Percentiles rank a stretch among this genome's conserved stretches.
These are phyloP conservation scores for Rotaria socialis DNA, from an alignment of 2,888 invertebrate genomes.

Conservation along the genomic window DNA sequence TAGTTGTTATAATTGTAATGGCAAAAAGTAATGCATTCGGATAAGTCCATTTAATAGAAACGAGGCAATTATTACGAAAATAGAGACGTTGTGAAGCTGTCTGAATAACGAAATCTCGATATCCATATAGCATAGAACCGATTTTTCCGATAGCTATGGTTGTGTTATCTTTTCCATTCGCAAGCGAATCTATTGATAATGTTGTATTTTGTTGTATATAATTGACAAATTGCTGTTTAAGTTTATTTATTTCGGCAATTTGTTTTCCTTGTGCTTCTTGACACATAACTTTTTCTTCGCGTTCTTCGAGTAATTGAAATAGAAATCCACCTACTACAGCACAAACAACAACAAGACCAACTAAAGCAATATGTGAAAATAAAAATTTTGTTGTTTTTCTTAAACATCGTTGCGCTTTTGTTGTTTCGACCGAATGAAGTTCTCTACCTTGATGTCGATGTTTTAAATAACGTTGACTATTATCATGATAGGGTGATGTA, in stretches of 20 bases:
- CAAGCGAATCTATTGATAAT: not conserved
- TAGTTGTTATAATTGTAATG: slow-evolving; percentile 45
- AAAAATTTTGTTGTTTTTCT: slow-evolving; percentile 54
- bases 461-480: not conserved
- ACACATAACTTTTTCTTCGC: slow-evolving; percentile 39
- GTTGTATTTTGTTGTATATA: slow-evolving; percentile 44
- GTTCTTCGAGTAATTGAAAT: slow-evolving; percentile 46
- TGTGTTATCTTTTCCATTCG: slow-evolving; percentile 39
- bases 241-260: slow-evolving; percentile 56
- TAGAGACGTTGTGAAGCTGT: not conserved
- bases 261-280: slow-evolving; percentile 55
- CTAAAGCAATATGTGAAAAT: slow-evolving; percentile 44
- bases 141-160: slow-evolving; percentile 42
- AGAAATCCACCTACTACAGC: slow-evolving; percentile 44
- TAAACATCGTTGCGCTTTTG: not conserved
- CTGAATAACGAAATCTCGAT: slow-evolving; percentile 27
- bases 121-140: slow-evolving; percentile 32
- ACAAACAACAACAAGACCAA: slow-evolving; percentile 43
- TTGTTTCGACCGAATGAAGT: not conserved
- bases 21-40: slow-evolving; percentile 41
- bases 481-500: not conserved
- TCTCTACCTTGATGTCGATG: not conserved
- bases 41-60: slow-evolving; percentile 37
- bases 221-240: slow-evolving; percentile 30
- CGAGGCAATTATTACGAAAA: slow-evolving; percentile 34